A percentile compares a stretch with the other conserved stretches of the same genome.
These are phyloP conservation scores for Grantiella picta DNA, from an alignment of 2,113 vertebrate genomes.

Conservation along the genomic window DNA sequence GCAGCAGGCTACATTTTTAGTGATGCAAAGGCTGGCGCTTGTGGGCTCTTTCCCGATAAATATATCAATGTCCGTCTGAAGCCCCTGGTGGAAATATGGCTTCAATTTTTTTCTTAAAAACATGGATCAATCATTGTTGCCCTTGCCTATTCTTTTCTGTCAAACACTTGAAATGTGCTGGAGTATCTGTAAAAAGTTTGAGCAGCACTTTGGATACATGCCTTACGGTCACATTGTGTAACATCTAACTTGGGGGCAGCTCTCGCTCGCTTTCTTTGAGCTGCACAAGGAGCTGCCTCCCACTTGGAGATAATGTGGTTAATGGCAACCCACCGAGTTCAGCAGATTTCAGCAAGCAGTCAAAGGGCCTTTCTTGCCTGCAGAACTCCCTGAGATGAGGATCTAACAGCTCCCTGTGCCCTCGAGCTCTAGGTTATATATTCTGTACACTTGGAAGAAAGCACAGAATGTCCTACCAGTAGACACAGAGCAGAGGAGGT, in stretches of 20 bases:
- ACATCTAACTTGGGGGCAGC: neutral
- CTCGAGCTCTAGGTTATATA: neutral
- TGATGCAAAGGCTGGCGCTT: constrained; percentile 16
- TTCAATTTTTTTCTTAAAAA: constrained; percentile 68
- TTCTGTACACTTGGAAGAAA: neutral
- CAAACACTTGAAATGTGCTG: constrained; percentile 44
- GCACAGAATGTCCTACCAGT: neutral
- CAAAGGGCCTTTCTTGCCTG: neutral
- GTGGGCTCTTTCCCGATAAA: constrained; percentile 44
- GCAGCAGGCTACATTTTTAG: constrained; percentile 51
- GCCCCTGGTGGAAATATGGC: constrained; percentile 55
- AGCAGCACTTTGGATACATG: neutral
- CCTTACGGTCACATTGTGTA: neutral
- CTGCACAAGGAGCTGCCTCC: neutral
- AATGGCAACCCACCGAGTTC: neutral
- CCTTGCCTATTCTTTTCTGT: constrained; percentile 65
- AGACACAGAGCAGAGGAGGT: neutral
- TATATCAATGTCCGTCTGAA: constrained; percentile 60
- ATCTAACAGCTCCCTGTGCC: neutral
- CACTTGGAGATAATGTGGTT: neutral
- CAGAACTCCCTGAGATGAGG: neutral
- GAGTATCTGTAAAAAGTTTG: constrained; percentile 45
- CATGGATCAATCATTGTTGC: constrained; percentile 65
- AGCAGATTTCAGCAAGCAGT: neutral
- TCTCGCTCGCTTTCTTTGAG: neutral